Evolutionary conservation across 2,113 vertebrate species (phyloP).

Genomic region (Erpornis zantholeuca): DNA sequence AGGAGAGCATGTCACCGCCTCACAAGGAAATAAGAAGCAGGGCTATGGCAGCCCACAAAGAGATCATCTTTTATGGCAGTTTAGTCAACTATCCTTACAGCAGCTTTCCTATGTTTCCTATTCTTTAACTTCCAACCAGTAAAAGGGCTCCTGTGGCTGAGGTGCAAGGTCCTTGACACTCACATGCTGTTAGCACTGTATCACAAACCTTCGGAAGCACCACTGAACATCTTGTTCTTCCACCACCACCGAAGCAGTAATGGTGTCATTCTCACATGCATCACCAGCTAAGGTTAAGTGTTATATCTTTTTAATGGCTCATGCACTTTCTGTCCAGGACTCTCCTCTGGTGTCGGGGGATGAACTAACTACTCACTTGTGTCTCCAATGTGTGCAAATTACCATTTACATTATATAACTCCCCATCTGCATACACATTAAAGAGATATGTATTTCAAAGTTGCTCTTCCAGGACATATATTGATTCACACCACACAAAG

Average conservation of each 20-base stretch:
- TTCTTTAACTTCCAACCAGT: background rate
- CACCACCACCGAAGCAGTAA: background rate
- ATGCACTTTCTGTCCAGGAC: background rate
- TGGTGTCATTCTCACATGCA: background rate
- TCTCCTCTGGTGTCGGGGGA: background rate
- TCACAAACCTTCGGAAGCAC: background rate
- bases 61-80: background rate
- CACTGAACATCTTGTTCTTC: background rate
- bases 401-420: constrained; percentile 12
- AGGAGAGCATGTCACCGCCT: background rate
- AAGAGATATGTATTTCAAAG: background rate
- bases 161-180: background rate
- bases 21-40: background rate
- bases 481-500: background rate
- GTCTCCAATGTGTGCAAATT: background rate
- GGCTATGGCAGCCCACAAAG: background rate
- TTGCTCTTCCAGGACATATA: background rate
- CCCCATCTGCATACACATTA: background rate
- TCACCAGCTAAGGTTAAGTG: constrained; percentile 22
- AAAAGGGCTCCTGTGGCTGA: background rate
- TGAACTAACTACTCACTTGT: background rate
- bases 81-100: background rate
- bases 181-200: background rate
- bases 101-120: background rate
- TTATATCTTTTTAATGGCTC: background rate